Evolutionary conservation across 2,113 vertebrate species (phyloP).

Genomic region (Collichthys lucidus): DNA sequence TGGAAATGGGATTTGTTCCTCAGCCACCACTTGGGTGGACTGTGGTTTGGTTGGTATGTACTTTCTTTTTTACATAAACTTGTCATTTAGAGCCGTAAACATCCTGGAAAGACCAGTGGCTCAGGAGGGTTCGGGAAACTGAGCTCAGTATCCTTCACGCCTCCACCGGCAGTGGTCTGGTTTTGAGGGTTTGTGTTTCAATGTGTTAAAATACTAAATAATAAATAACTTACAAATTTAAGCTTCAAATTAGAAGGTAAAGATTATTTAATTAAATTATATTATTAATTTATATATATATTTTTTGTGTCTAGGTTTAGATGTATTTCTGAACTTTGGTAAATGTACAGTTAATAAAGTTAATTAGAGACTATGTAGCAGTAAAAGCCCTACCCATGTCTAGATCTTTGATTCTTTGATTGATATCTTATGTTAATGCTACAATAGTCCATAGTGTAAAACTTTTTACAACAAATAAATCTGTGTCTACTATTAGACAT

Average conservation of each 20-base stretch:
- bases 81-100: constrained; percentile 48
- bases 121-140: neutral
- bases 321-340: neutral
- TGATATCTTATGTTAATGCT: no score
- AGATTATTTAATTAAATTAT: no score
- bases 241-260: no score
- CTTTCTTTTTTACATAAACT: constrained; percentile 51
- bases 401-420: no score
- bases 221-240: neutral
- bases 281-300: no score
- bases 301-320: neutral
- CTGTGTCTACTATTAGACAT: neutral
- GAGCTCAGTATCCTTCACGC: neutral
- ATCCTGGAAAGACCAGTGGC: constrained; percentile 17
- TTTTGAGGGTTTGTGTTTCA: neutral
- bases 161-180: neutral
- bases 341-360: neutral
- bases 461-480: no score
- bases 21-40: constrained; percentile 45
- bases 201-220: neutral
- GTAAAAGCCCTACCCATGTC: no score
- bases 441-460: no score
- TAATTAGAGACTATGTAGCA: no score
- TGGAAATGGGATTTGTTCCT: constrained; percentile 48
- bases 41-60: constrained; percentile 42